Conservation (phyloP, 2,797 vertebrate species). For the Poecilia gillii region DNA sequence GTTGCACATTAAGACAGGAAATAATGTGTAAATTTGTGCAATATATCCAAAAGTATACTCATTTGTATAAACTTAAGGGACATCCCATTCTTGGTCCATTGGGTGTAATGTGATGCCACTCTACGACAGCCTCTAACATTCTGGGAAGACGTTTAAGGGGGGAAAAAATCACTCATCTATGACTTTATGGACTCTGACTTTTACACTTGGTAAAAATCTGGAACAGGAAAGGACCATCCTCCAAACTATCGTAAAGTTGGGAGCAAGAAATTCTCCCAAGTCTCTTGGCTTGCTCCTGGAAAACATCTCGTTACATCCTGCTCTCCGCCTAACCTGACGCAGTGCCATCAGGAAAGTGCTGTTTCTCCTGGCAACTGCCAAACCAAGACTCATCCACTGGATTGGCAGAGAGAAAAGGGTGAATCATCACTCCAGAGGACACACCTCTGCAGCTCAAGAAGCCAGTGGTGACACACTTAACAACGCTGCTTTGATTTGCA, state of each 20-base stretch:
- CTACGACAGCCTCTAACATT: not conserved
- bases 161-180: too few relatives aligned
- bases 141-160: not conserved
- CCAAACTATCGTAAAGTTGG: too few relatives aligned
- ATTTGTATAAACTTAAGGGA: not conserved
- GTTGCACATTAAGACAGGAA: not conserved
- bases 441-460: not conserved
- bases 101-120: not conserved
- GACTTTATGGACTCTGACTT: too few relatives aligned
- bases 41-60: not conserved
- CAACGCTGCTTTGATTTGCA: not conserved
- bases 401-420: not conserved
- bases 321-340: not conserved
- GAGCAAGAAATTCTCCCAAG: too few relatives aligned
- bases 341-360: not conserved
- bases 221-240: too few relatives aligned
- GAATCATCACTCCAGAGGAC: not conserved
- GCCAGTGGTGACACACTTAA: not conserved
- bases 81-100: not conserved
- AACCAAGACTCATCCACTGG: not conserved
- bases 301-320: not conserved
- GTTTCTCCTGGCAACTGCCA: not conserved
- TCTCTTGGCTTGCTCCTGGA: not conserved
- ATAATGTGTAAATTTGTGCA: not conserved
- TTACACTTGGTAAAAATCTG: too few relatives aligned